Conservation (phyloP, 1,140 invertebrate species). For the Probaryconus sp. region DNA sequence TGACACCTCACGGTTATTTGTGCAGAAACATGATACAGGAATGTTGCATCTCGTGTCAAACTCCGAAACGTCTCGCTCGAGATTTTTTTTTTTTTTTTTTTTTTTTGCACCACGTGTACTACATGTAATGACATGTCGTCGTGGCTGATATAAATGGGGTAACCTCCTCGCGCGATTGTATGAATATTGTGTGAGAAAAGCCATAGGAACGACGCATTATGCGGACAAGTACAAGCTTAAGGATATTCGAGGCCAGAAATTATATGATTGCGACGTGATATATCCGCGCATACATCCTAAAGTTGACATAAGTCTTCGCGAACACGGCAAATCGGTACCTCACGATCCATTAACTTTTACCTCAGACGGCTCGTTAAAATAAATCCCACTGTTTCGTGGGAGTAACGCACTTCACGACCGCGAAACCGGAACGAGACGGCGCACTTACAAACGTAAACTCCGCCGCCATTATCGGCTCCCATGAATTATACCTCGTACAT, state of each 20-base stretch:
- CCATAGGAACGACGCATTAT: slow-evolving; percentile 28
- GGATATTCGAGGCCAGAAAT: slow-evolving; percentile 50
- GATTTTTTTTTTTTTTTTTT: too few relatives aligned
- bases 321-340: slow-evolving; percentile 58
- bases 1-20: slow-evolving; percentile 41
- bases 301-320: slow-evolving; percentile 57
- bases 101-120: slow-evolving; percentile 48
- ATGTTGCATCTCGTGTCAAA: slow-evolving; percentile 15
- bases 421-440: slow-evolving; percentile 34
- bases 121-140: slow-evolving; percentile 48
- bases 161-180: slow-evolving; percentile 20
- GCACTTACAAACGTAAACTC: slow-evolving; percentile 22
- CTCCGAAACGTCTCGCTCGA: slow-evolving; percentile 18
- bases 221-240: slow-evolving; percentile 30
- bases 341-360: slow-evolving; percentile 70
- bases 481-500: slow-evolving; percentile 68
- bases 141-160: slow-evolving; percentile 39
- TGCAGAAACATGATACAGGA: slow-evolving; percentile 30
- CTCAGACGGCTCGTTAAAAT: slow-evolving; percentile 66
- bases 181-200: slow-evolving; percentile 50
- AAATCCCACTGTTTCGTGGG: slow-evolving; percentile 69
- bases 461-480: slow-evolving; percentile 65
- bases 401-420: slow-evolving; percentile 51
- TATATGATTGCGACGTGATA: slow-evolving; percentile 55
- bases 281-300: slow-evolving; percentile 49